Evolutionary conservation across 1,140 invertebrate species (phyloP).

Genomic region (Lycorma delicatula): DNA sequence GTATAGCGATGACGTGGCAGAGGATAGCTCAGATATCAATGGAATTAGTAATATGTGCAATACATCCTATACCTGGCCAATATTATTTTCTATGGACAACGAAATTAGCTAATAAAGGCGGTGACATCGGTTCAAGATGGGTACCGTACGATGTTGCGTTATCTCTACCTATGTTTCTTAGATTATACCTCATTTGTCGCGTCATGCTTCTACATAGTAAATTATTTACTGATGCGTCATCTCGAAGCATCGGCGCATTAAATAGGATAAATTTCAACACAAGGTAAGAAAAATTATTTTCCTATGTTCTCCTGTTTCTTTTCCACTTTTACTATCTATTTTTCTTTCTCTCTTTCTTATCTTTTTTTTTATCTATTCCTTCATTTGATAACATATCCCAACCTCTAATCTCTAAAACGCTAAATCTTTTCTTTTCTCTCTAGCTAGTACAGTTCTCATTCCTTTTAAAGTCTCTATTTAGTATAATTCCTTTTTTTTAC

Average conservation of each 20-base stretch:
- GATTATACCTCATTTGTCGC: conserved; percentile 97
- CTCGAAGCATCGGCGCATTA: conserved; percentile 78
- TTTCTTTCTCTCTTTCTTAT: background rate
- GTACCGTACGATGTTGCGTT: conserved; percentile 93
- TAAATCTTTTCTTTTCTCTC: no score
- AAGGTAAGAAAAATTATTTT: conserved; percentile 40
- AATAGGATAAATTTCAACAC: conserved; percentile 99
- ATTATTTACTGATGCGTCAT: conserved; percentile 97
- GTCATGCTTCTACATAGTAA: conserved; percentile 99
- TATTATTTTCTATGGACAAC: conserved; percentile 95
- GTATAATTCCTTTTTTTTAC: no score
- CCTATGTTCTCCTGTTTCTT: background rate
- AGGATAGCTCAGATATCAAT: conserved; percentile 85
- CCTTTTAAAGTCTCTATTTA: no score
- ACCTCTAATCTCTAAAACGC: no score
- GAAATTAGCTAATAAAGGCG: conserved; percentile 85
- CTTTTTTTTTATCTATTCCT: background rate
- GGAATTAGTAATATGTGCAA: conserved; percentile 89
- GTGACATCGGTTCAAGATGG: conserved; percentile 69
- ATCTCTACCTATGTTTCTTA: conserved; percentile 97
- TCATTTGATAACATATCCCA: no score
- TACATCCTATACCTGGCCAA: conserved; percentile 95
- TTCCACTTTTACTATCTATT: background rate
- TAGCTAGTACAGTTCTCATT: no score
- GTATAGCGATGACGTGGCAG: conserved; percentile 98